Base-by-base conservation (phyloP, 2,797 vertebrate species). In the Sebastes nivosus region DNA sequence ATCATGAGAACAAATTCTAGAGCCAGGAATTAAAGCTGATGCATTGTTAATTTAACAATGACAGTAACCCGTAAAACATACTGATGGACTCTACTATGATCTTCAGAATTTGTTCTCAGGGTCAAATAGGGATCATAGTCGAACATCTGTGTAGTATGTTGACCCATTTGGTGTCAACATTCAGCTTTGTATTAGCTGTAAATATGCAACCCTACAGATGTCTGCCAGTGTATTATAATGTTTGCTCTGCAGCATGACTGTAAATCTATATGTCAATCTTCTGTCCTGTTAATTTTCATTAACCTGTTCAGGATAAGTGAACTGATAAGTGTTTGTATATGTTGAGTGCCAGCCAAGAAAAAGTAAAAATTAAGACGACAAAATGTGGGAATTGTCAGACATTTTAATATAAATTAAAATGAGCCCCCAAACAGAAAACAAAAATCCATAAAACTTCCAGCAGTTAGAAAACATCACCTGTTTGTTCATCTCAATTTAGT, bases 331-430 rank as follows among this genome's bases (percentile, higher is more conserved):
- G 46, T 83, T 34, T 67, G 34, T 74, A 0, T 11, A 13, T 57
- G 36, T 77, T 10, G 7, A 54, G 32, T 64, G 22, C 36, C 30
- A 11, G 4, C 6, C 16, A 18, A 46, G 16, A 55, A 14, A 27
- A 18, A 55, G 4, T 25, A 3, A 11, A 38, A 42, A 77, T 30
- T 0, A 52, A 79, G 22, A 16, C 1, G 11, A 61, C 14, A 7
- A 73, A 65, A 57, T 68, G 4, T 77, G 81, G 74, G 70, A 91
- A 89, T 88, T 84, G 55, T 92, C 84, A 89, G 90, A 93, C 91
- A 90, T 95, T 96, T 96, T 96, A 95, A 94, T 96, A 93, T 92
- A 94, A 95, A 96, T 95, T 93, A 95, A 95, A 94, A 94, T 81
- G 84, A 92, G 8, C 34, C 55, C 70, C 70, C 87, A 86, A 93